Evolutionary conservation across 1,140 invertebrate species (phyloP).

Genomic region (Sarcophaga peregrina): DNA sequence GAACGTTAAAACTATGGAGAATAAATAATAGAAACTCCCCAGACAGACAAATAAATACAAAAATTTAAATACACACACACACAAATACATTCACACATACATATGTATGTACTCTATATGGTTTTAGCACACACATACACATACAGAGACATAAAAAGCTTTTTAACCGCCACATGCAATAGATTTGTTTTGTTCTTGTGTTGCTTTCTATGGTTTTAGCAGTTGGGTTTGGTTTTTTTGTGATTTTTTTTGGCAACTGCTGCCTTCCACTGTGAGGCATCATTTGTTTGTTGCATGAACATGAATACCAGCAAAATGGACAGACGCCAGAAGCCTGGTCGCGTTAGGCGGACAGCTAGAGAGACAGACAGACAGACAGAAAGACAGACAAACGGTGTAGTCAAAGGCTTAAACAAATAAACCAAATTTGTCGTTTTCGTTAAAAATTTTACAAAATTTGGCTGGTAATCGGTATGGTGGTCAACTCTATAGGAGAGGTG

Average conservation of each 20-base stretch:
- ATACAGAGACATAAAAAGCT: neutral
- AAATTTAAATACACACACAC: neutral
- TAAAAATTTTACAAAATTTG: constrained; percentile 10
- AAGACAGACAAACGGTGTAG: neutral
- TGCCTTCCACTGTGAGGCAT: neutral
- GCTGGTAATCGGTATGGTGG: constrained; percentile 1
- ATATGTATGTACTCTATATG: neutral
- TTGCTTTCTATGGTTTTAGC: neutral
- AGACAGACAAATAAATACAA: constrained; percentile 5
- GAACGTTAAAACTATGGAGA: constrained; percentile 12
- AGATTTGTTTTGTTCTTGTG: neutral
- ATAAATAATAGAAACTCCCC: constrained; percentile 11
- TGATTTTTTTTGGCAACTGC: neutral
- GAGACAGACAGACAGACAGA: neutral
- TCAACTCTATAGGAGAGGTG: neutral
- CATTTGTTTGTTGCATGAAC: neutral
- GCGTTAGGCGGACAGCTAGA: neutral
- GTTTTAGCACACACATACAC: too few relatives aligned
- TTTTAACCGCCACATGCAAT: constrained; percentile 28
- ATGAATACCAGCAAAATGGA: neutral
- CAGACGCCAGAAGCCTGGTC: neutral
- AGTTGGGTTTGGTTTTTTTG: neutral
- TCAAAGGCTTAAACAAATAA: constrained; percentile 22
- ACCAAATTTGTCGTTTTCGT: constrained; percentile 22
- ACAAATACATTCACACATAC: neutral